Conservation (phyloP, 2,113 vertebrate genomes). For the Gavia stellata region DNA sequence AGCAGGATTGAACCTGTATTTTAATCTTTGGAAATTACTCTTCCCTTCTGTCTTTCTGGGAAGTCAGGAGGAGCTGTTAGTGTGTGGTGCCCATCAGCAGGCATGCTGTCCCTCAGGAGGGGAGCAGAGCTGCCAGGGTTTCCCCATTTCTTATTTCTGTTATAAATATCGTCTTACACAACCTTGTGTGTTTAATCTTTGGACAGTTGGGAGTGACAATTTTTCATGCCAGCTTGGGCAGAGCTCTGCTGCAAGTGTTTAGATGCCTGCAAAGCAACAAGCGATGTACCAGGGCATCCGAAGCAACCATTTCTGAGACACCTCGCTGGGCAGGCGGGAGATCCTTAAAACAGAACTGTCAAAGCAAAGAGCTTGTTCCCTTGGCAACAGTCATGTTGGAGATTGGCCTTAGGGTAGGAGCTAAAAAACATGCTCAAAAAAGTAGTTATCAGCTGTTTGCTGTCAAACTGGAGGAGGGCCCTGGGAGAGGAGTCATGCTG, state of each 20-base stretch:
- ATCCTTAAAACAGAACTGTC: slow-evolving; percentile 46
- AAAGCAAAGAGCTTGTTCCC: slow-evolving; percentile 42
- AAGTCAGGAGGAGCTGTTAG: rapidly evolving
- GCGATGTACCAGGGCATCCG: not conserved
- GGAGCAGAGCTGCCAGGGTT: not conserved
- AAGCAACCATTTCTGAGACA: not conserved
- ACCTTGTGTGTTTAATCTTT: not conserved
- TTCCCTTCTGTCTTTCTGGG: not conserved
- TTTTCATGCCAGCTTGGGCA: not conserved
- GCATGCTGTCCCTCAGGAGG: not conserved
- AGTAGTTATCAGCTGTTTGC: not conserved
- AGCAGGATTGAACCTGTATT: not conserved
- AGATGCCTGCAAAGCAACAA: not conserved
- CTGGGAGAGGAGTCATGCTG: not conserved
- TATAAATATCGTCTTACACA: not conserved
- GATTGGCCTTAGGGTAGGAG: slow-evolving; percentile 46
- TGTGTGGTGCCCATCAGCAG: not conserved
- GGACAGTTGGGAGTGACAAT: not conserved
- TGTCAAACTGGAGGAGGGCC: not conserved
- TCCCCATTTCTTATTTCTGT: not conserved
- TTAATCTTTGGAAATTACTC: not conserved
- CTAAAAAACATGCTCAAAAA: not conserved
- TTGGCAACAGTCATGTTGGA: slow-evolving; percentile 43
- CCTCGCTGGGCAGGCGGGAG: slow-evolving; percentile 19
- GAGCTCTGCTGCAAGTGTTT: not conserved